phyloP scores from a whole-genome alignment of 2,888 invertebrate genomes.

The Venusia cambrica region DNA sequence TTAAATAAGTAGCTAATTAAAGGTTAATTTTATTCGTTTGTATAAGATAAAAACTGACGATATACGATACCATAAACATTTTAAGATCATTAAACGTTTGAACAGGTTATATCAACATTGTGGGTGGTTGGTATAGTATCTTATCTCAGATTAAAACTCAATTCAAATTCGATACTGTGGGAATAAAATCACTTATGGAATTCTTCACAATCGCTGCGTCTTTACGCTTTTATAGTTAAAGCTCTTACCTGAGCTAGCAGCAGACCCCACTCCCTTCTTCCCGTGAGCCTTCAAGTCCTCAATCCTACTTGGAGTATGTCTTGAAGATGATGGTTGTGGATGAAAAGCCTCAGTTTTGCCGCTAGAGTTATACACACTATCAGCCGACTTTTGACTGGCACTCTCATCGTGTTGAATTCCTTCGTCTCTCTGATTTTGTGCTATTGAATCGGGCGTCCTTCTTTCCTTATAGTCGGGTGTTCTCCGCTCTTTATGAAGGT shows the following conservation, averaged over 20 bases:
- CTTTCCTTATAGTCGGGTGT: constrained; percentile 53
- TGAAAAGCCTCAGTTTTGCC: constrained; percentile 62
- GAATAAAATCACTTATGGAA: too few relatives aligned
- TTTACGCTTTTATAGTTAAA: too few relatives aligned
- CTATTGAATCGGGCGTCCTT: constrained; percentile 60
- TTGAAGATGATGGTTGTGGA: constrained; percentile 74
- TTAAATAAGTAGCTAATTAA: too few relatives aligned
- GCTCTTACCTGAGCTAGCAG: constrained; percentile 80
- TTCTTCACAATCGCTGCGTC: too few relatives aligned
- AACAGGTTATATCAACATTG: neutral
- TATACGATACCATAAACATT: too few relatives aligned
- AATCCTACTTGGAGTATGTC: constrained; percentile 69
- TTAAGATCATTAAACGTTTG: too few relatives aligned
- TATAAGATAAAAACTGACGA: too few relatives aligned
- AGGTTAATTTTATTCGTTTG: constrained; percentile 8
- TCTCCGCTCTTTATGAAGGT: constrained; percentile 55
- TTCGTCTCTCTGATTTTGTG: constrained; percentile 57
- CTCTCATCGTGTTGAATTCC: constrained; percentile 57
- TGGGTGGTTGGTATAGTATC: neutral
- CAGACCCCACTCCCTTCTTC: constrained; percentile 78
- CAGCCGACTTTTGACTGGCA: constrained; percentile 73
- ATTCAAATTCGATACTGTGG: too few relatives aligned
- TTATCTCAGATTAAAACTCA: neutral
- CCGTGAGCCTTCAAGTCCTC: constrained; percentile 72
- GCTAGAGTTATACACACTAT: constrained; percentile 82